Base-by-base conservation (phyloP, 2,888 invertebrate species). In the Mesopsocus fuscifrons region DNA sequence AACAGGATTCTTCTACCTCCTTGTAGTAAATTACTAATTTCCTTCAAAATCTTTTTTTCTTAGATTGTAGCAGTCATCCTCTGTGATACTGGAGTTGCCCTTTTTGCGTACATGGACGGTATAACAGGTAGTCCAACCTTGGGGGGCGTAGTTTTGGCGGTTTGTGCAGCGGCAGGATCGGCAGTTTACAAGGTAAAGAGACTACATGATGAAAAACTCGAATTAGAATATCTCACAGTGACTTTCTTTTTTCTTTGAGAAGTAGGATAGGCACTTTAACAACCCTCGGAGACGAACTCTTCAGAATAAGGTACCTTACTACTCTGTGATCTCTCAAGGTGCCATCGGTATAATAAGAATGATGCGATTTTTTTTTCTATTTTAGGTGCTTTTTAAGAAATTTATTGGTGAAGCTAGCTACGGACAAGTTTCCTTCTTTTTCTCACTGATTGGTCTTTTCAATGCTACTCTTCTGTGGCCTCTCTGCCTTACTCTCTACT, bases 1-100 rank as follows among this genome's bases (percentile, higher is more conserved):
- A n/a, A n/a, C n/a, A n/a, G n/a, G n/a, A n/a, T n/a, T n/a, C n/a
- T n/a, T n/a, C n/a, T n/a, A n/a, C n/a, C n/a, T n/a, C n/a, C n/a
- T n/a, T n/a, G n/a, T n/a, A n/a, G n/a, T n/a, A n/a, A n/a, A n/a
- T n/a, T n/a, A n/a, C n/a, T n/a, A n/a, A n/a, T n/a, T n/a, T n/a
- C n/a, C n/a, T n/a, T n/a, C n/a, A n/a, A n/a, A n/a, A n/a, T n/a
- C n/a, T n/a, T n/a, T n/a, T n/a, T n/a, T n/a, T n/a, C n/a, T 26
- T 60, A 92, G 92, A 92, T 92, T 57, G 85, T 92, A 55, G 91
- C 91, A 52, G 85, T 91, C 54, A 91, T 92, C 55, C 66, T 92
- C 49, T 88, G 89, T 62, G 89, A 91, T 60, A 91, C 89, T 18
- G 92, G 92, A 30, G 87, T 91, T 50, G 91, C 92, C 2, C 67